These are phyloP conservation scores for Trachelus troglodyta DNA, from an alignment of 2,888 invertebrate genomes.

Conservation along the genomic window DNA sequence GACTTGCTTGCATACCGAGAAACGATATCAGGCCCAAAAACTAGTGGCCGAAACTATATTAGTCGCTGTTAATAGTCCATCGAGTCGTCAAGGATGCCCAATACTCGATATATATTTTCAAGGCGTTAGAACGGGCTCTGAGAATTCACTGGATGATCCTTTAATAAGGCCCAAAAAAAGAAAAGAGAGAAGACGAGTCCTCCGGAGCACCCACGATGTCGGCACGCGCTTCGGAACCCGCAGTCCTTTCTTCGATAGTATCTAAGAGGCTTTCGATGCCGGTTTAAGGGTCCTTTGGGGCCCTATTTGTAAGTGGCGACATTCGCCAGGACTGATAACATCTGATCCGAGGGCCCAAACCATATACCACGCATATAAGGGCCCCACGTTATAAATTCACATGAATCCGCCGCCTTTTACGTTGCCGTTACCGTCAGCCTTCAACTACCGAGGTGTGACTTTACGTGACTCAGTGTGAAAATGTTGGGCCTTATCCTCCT, in stretches of 20 bases:
- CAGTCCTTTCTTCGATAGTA: conserved; percentile 39
- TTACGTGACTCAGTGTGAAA: neutral
- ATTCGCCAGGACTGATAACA: conserved; percentile 39
- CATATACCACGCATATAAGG: neutral
- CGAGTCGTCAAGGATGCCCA: neutral
- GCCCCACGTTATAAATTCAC: neutral
- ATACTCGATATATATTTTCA: neutral
- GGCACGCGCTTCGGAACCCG: conserved; percentile 42
- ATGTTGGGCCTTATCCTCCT: neutral
- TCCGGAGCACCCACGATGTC: conserved; percentile 25
- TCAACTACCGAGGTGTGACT: neutral
- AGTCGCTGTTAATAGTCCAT: neutral
- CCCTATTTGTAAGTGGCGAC: conserved; percentile 58
- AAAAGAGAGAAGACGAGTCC: neutral
- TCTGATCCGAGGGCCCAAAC: neutral
- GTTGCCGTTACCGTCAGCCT: neutral
- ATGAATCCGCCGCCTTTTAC: neutral
- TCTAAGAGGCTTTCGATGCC: conserved; percentile 41
- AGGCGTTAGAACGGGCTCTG: neutral
- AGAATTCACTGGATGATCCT: neutral
- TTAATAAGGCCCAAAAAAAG: neutral
- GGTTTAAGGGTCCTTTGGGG: conserved; percentile 45
- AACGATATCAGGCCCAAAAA: conserved; percentile 7
- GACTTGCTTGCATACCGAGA: conserved; percentile 31
- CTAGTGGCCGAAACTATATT: neutral